Percentiles rank a stretch among this genome's conserved stretches.
Conservation (phyloP, 2,113 vertebrate species). For the human (Homo sapiens) region DNA sequence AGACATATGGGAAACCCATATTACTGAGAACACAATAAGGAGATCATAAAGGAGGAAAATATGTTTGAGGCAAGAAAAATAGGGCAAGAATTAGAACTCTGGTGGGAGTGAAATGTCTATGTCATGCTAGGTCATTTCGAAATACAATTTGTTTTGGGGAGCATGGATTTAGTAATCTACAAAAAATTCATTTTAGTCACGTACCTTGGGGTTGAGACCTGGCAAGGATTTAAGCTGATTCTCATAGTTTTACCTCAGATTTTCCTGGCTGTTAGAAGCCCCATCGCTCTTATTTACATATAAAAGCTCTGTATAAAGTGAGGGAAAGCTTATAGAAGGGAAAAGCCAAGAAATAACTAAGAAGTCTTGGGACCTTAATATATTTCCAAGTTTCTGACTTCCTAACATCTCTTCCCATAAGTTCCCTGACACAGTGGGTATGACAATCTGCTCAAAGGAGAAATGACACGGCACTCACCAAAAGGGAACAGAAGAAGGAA, state of each 20-base stretch:
- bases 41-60: slow-evolving; percentile 20
- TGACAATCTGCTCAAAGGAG: neutral
- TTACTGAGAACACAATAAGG: slow-evolving; percentile 23
- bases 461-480: neutral
- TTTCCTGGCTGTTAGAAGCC: neutral
- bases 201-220: neutral
- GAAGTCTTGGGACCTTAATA: neutral
- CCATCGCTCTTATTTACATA: neutral
- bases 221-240: neutral
- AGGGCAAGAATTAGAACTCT: neutral
- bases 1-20: slow-evolving; percentile 31
- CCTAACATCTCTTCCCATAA: neutral
- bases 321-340: neutral
- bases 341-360: neutral
- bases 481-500: neutral
- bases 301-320: neutral
- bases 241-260: neutral
- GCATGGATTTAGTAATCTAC: neutral
- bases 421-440: neutral
- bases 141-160: neutral
- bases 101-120: neutral
- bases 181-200: neutral
- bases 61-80: slow-evolving; percentile 33
- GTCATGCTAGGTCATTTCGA: neutral
- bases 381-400: neutral